Base-by-base conservation (phyloP, 2,113 vertebrate genomes). In the Bufo bufo region DNA sequence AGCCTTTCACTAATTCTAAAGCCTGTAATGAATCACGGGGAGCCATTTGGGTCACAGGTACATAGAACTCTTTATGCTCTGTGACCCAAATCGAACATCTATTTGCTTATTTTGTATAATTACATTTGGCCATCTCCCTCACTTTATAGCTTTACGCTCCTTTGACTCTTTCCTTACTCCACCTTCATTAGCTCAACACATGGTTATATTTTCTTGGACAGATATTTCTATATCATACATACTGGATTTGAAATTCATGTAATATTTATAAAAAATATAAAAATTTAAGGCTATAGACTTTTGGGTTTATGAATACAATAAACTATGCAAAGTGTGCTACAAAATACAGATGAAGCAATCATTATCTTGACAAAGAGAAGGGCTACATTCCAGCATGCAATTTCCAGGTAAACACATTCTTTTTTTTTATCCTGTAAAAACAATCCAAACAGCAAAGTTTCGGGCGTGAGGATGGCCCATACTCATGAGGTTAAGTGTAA, bases 11-110 rank as follows among this genome's bases (percentile, higher is more conserved):
- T 77, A 88, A 83, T 83, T 63, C 79, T 63, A 77, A 83, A 83
- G 58, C 54, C 54, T 58, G 56, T 79, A 66, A 86, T 86, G 85
- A 86, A 79, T 86, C 79, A 75, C 50, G 71, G 74, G 69, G 85
- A 52, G 23, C 10, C 50, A 82, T 72, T 63, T 71, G 63, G 63
- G 63, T 71, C 66, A 84, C n/a, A 33, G 20, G n/a, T 74, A 61
- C 56, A 63, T 77, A 61, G 71, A 74, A 58, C 17, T n/a, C 19
- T 56, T 61, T 77, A n/a, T 77, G 14, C 45, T 23, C 54, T 12
- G 14, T 14, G 43, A 77, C 56, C 54, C 33, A 77, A 77, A 85
- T 85, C 16, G 14, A 50, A 61, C 71, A 75, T 69, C n/a, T 45
- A 19, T 85, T 43, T 85, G 69, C 52, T 85, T 59, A 66, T 66